Base-by-base conservation (phyloP, 1,140 invertebrate species). In the Drosophila azteca region DNA sequence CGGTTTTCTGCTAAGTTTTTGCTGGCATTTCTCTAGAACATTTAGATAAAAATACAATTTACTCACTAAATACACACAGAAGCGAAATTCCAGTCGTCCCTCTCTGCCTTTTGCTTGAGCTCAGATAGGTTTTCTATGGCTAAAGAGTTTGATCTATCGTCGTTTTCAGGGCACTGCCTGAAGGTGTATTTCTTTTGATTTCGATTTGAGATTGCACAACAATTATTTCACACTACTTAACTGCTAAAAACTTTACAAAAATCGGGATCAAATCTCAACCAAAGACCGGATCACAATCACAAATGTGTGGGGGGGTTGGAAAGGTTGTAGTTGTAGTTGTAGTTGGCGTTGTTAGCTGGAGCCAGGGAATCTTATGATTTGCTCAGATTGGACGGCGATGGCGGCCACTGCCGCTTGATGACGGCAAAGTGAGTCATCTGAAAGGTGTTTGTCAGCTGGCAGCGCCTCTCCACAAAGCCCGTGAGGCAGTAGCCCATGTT, bases 401-500 rank as follows among this genome's bases (percentile, higher is more conserved):
- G 81, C 54, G 91, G 91, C 91, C 91, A 92, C 80, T 90, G 90
- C 66, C 96, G 93, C 79, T 96, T 94, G 73, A 97, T 95, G 78
- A 97, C 96, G 26, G 96, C 96, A 83, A 96, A 97, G 90, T 97
- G 96, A 46, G 96, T 97, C 92, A 96, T 95, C 92, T 97, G 95
- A 90, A 96, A 96, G 68, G 93, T 94, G 91, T 95, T 96, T 65
- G 94, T 94, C 84, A 95, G 94, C 77, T 95, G 95, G 82, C 94
- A 94, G 52, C 96, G 96, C n/a, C 96, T 93, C 90, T 97, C 96
- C 73, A 97, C 92, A 6, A 95, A 96, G 9, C 96, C 96, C 0
- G 96, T 97, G 94, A 97, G 96, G 79, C 95, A 96, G 92, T 97
- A 97, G 35, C 96, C 96, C 94, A 96, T 96, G 91, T 97, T 96